Conservation (phyloP, 2,888 invertebrate species). For the Eristalinus sepulchralis region DNA sequence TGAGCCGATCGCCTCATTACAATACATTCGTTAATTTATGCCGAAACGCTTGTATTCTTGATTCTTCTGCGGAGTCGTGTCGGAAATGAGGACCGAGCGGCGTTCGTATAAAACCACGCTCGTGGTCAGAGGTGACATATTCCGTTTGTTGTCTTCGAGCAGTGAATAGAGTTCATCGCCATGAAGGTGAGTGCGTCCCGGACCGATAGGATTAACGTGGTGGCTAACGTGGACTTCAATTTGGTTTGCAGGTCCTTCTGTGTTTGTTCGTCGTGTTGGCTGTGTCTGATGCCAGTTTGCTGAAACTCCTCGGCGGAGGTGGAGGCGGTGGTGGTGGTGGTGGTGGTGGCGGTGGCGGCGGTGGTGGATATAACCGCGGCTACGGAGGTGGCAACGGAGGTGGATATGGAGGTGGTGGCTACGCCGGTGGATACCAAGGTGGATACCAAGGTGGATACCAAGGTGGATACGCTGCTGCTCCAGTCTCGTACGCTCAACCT, state of each 20-base stretch:
- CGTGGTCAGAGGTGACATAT: slow-evolving; percentile 4
- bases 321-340: not conserved
- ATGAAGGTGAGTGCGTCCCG: slow-evolving; percentile 40
- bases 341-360: not conserved
- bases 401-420: slow-evolving; percentile 12
- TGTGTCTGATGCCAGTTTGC: slow-evolving; percentile 32
- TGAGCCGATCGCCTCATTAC: not conserved
- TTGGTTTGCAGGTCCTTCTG: slow-evolving; percentile 29
- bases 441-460: not conserved
- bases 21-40: not conserved
- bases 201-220: not conserved
- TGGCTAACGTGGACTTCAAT: not conserved
- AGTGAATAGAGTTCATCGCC: slow-evolving; percentile 33
- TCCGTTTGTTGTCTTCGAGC: slow-evolving; percentile 24
- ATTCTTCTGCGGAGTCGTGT: not conserved
- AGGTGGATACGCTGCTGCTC: not conserved
- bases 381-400: not conserved
- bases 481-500: not conserved
- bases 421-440: not conserved
- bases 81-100: not conserved
- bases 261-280: slow-evolving; percentile 50
- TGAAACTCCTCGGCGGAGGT: slow-evolving; percentile 23
- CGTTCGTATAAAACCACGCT: slow-evolving; percentile 40
- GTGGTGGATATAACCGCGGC: not conserved
- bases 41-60: not conserved